Percentiles rank a stretch among this genome's conserved stretches.
Conservation (phyloP, 2,113 vertebrate species). For the Tretioscincus oriximinensis region DNA sequence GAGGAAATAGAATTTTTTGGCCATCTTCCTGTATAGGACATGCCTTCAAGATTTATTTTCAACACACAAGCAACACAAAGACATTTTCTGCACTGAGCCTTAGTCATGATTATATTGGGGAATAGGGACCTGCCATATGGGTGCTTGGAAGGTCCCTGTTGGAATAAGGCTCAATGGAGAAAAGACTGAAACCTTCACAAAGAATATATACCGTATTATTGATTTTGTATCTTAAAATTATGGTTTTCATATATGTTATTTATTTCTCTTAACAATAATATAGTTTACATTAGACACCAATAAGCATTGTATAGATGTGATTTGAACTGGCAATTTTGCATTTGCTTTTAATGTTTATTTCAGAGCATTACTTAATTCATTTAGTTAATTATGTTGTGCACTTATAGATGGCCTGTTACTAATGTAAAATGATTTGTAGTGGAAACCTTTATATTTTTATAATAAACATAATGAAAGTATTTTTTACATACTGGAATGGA, state of each 20-base stretch:
- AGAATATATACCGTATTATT: constrained; percentile 63
- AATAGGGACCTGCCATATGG: too few relatives aligned
- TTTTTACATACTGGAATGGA: constrained; percentile 91
- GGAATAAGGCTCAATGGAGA: too few relatives aligned
- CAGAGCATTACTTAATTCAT: constrained; percentile 71
- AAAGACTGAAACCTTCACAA: constrained; percentile 36
- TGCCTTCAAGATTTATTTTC: constrained; percentile 50
- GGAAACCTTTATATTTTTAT: constrained; percentile 99
- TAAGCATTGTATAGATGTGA: constrained; percentile 85
- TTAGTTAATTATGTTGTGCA: constrained; percentile 83
- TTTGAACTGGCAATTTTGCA: constrained; percentile 80
- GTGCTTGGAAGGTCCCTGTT: too few relatives aligned
- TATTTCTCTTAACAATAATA: constrained; percentile 87
- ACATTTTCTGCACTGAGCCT: too few relatives aligned
- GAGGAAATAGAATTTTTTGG: constrained; percentile 83
- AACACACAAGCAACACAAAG: constrained; percentile 53
- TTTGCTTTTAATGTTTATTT: constrained; percentile 81
- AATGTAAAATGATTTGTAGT: constrained; percentile 99
- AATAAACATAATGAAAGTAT: constrained; percentile 99
- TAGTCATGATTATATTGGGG: too few relatives aligned
- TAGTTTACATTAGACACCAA: constrained; percentile 74
- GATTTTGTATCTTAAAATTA: constrained; percentile 71
- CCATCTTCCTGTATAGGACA: constrained; percentile 88
- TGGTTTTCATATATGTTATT: constrained; percentile 89
- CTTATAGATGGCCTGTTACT: constrained; percentile 98